These are phyloP conservation scores for Drosophila prolongata DNA, from an alignment of 2,888 invertebrate species.

Conservation along the genomic window DNA sequence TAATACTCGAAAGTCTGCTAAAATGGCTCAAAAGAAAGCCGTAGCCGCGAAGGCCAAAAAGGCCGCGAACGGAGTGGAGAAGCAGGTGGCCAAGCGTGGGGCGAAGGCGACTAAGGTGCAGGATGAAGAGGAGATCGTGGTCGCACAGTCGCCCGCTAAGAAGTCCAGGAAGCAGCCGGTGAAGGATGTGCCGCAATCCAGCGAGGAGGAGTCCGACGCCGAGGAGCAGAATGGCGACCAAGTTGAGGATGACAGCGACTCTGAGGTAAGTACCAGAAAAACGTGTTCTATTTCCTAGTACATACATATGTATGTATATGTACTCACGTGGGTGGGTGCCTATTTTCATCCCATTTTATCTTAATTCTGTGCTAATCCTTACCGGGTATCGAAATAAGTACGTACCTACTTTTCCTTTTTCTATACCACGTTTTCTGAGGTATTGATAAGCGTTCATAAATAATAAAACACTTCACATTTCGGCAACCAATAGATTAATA, in stretches of 20 bases:
- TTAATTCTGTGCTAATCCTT: no score
- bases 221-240: constrained; percentile 33
- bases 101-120: constrained; percentile 42
- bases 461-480: no score
- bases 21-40: constrained; percentile 68
- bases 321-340: no score
- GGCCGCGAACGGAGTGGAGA: constrained; percentile 40
- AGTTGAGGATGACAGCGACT: constrained; percentile 50
- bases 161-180: constrained; percentile 42
- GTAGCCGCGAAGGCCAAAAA: constrained; percentile 38
- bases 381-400: no score
- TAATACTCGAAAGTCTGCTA: neutral
- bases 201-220: constrained; percentile 60
- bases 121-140: constrained; percentile 38
- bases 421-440: no score
- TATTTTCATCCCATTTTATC: no score
- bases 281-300: neutral
- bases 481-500: no score
- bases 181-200: constrained; percentile 38
- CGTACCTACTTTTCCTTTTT: neutral
- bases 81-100: constrained; percentile 40
- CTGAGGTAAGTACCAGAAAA: constrained; percentile 49
- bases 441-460: no score
- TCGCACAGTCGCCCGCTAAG: constrained; percentile 20
- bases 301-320: neutral